Base-by-base conservation (phyloP, 1,140 invertebrate genomes). In the Zeugodacus cucurbitae region DNA sequence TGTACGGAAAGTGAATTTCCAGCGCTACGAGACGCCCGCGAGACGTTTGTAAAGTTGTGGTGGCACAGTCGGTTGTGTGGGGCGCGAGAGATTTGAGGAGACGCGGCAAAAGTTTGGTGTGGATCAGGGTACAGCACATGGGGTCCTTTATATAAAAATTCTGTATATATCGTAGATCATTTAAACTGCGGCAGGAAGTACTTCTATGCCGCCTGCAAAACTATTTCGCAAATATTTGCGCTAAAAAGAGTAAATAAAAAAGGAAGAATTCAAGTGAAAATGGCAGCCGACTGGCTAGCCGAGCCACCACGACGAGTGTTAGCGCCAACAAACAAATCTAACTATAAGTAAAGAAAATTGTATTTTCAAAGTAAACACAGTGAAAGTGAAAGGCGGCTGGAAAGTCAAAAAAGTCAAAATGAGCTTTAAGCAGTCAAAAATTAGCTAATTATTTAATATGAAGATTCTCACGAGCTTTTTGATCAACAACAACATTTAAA, bases 1-100 rank as follows among this genome's bases (percentile, higher is more conserved):
- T 54, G 41, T n/a, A 41, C 37, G 74, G 74, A 48, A 82, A 82
- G 74, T 82, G 74, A 82, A 82, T 82, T 82, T 82, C 3, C 74
- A 22, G 8, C n/a, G 26, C 7, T 41, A 22, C 74, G 74, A 82
- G 74, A 82, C 74, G 44, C 74, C 74, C 14, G 74, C 44, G 74
- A 82, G 74, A 82, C 74, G 41, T 10, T 54, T 82, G 74, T n/a
- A n/a, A 82, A 82, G 44, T 26, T 14, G 20, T n/a, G 70, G 70
- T 41, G 22, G 37, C 17, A 74, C 17, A 74, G 37, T 34, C 70
- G 4, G 7, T 29, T 7, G 41, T n/a, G n/a, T n/a, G n/a, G 14
- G 29, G 29, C n/a, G n/a, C n/a, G 11, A 67, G 67, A 37, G 48
- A 54, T 1, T 54, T 54, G 48, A 17, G 20, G 48, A 0, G 17